Evolutionary conservation across 2,113 vertebrate genomes (phyloP), one percentile per base, ranked within the genome.

Genomic region (Chaetorhynchus papuensis): DNA sequence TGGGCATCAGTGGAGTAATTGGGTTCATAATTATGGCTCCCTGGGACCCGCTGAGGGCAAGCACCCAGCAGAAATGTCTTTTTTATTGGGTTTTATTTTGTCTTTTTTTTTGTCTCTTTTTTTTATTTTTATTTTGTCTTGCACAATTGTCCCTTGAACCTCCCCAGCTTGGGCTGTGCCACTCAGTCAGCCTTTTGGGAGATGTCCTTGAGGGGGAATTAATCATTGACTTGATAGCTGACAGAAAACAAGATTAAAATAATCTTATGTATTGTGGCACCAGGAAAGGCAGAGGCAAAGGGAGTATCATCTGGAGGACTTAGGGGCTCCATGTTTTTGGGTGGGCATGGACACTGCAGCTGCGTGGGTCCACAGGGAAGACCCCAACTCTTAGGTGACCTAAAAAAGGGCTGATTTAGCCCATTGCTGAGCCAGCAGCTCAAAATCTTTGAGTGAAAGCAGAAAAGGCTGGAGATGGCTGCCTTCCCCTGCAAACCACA

Each of bases 181-280:
- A 1, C 68, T 86, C 4, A 0, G 56, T 56, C 90, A 81, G 50
- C 76, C 64, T 53, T 85, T 86, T 0, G 0, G 41, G 42, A 76
- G n/a, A 18, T 63, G 89, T n/a, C 92, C 95, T 96, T 92, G 84
- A 37, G 2, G 10, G 6, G 31, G 24, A 47, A 60, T 93, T 95
- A 97, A 96, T 94, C 47, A 95, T 90, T 96, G 79, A 95, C 86
- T 69, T 61, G 20, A 76, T 30, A 70, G 59, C 63, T 45, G 52
- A 52, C 18, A 80, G 49, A 66, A 47, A 15, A 47, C 11, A 13
- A 13, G 8, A 85, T 63, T 64, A 26, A 61, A 69, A 22, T n/a
- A 42, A 35, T 13, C 39, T 23, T 39, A 31, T 1, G 30, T 7
- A 9, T 59, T 0, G 1, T 53, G 28, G 47, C 41, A 66, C 14